A percentile compares a stretch with the other conserved stretches of the same genome.
Conservation (phyloP, 2,888 invertebrate species). For the Pyrrhia umbra region DNA sequence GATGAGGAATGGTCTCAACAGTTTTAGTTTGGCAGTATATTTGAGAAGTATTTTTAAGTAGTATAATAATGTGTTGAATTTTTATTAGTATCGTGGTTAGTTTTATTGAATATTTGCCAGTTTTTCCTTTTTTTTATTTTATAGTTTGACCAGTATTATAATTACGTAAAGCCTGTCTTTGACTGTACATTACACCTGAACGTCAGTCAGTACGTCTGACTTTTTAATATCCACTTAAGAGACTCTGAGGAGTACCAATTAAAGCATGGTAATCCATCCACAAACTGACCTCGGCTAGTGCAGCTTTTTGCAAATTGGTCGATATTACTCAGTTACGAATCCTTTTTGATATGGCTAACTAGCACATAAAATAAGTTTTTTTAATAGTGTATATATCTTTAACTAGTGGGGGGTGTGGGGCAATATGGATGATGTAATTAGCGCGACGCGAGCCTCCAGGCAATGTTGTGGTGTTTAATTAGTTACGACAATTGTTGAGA, state of each 20-base stretch:
- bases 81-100: slow-evolving; percentile 23
- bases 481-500: slow-evolving; percentile 22
- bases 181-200: too few relatives aligned
- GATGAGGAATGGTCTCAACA: slow-evolving; percentile 71
- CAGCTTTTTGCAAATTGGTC: too few relatives aligned
- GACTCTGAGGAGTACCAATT: background rate
- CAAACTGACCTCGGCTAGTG: too few relatives aligned
- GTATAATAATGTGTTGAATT: slow-evolving; percentile 39
- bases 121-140: background rate
- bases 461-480: slow-evolving; percentile 52
- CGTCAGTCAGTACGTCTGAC: background rate
- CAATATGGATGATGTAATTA: slow-evolving; percentile 63
- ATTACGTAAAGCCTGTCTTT: too few relatives aligned
- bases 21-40: slow-evolving; percentile 71
- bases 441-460: slow-evolving; percentile 38
- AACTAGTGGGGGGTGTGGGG: slow-evolving; percentile 28
- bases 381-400: slow-evolving; percentile 15
- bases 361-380: slow-evolving; percentile 22
- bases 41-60: slow-evolving; percentile 52
- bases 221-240: background rate
- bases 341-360: slow-evolving; percentile 7
- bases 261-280: too few relatives aligned
- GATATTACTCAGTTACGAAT: background rate
- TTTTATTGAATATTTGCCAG: slow-evolving; percentile 5
- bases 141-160: too few relatives aligned